Evolutionary conservation across 2,888 invertebrate genomes (phyloP).

Genomic region (Lapara coniferarum): DNA sequence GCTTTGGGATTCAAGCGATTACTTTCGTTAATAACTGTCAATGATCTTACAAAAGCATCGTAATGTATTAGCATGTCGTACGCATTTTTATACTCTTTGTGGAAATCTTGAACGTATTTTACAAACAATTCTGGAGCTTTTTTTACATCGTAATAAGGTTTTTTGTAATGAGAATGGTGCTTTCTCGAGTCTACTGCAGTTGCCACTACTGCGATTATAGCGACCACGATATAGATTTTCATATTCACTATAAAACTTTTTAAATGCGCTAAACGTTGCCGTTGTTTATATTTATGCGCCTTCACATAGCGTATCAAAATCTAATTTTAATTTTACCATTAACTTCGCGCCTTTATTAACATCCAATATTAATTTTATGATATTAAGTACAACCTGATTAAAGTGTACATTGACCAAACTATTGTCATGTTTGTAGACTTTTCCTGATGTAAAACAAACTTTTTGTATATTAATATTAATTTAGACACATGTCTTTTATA

Average conservation of each 20-base stretch:
- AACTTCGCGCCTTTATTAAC: neutral
- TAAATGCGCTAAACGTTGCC: neutral
- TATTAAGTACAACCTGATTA: neutral
- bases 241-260: neutral
- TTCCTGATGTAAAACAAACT: neutral
- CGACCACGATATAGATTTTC: neutral
- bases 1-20: neutral
- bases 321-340: neutral
- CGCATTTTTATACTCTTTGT: neutral
- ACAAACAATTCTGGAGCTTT: neutral
- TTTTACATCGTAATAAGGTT: conserved; percentile 4
- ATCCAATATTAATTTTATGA: neutral
- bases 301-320: neutral
- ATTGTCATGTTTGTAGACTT: neutral
- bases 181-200: neutral
- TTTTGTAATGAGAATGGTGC: neutral
- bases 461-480: neutral
- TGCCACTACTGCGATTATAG: neutral
- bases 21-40: neutral
- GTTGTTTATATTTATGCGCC: neutral
- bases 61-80: conserved; percentile 2
- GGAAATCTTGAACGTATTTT: neutral
- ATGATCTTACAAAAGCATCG: neutral
- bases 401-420: neutral
- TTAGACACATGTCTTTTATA: neutral